Evolutionary conservation across 2,797 vertebrate genomes (phyloP), one percentile per base, ranked within the genome.

Genomic region (Sebastes miniatus): DNA sequence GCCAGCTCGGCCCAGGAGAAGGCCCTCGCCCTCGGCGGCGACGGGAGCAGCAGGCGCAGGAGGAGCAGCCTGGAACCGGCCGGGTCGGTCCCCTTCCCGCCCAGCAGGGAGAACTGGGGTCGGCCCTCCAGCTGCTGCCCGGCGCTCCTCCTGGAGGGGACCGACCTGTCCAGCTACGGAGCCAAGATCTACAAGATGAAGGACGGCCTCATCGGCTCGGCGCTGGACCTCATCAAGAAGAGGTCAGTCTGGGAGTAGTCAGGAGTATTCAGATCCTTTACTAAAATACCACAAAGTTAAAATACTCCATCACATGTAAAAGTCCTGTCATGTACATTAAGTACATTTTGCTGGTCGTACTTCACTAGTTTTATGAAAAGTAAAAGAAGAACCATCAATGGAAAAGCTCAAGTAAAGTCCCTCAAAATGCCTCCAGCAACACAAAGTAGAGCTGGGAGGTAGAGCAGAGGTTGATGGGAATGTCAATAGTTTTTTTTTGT

Each of bases 161-260:
- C 96, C 4, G 97, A 98, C 83, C 93, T 98, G 76, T 97, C 97
- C 76, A 95, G 93, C 87, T 99, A 98, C 13, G 96, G 97, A 84
- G 96, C 96, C 88, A 97, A 97, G 84, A 97, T 98, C 76, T 97
- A 97, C 78, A 97, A 96, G 93, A 98, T 98, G 96, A 98, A 97
- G 94, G 96, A 97, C 25, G 97, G 96, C 80, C 95, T 98, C 84
- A 96, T 98, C 68, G 97, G 96, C 73, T 97, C 97, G 1, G 97
- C 96, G 12, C 91, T 98, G 92, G 97, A 97, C 89, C 96, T 98
- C 84, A 97, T 98, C 93, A 98, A 97, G 92, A 98, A 98, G 93
- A 98, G 97, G 97, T 97, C 83, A 92, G 92, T 88, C 1, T 32
- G 25, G 39, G 56, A 25, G 36, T 34, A 34, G 32, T 34, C 32